phyloP scores from a whole-genome alignment of 2,888 invertebrate species.

The Amblyteles armatorius region DNA sequence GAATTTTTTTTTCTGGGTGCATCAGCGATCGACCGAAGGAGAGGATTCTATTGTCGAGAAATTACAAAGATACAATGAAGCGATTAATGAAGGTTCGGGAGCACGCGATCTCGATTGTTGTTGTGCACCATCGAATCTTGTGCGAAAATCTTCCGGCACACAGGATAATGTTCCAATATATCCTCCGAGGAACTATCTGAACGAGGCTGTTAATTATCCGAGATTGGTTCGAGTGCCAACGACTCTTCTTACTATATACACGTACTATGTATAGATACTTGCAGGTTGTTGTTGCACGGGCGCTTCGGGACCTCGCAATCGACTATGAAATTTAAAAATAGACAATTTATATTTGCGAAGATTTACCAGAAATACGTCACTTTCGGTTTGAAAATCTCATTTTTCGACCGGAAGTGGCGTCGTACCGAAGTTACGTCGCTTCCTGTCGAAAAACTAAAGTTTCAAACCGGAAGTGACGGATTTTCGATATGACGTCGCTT shows the following conservation, averaged over 20 bases:
- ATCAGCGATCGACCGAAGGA: constrained; percentile 46
- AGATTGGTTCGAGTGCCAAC: constrained; percentile 74
- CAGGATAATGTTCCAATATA: constrained; percentile 58
- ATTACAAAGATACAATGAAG: constrained; percentile 24
- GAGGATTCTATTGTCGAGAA: constrained; percentile 56
- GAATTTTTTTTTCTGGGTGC: too few species aligned
- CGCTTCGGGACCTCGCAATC: too few species aligned
- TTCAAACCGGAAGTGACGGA: too few species aligned
- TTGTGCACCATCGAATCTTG: constrained; percentile 55
- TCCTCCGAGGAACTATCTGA: constrained; percentile 68
- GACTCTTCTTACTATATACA: constrained; percentile 66
- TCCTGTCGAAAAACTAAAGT: too few species aligned
- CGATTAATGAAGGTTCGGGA: constrained; percentile 49
- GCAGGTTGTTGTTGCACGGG: too few species aligned
- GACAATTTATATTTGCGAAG: too few species aligned
- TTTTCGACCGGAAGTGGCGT: too few species aligned
- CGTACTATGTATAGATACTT: constrained; percentile 49
- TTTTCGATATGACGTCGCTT: too few species aligned
- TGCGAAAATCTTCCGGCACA: background rate
- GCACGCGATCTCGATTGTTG: constrained; percentile 65
- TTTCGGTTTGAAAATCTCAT: too few species aligned
- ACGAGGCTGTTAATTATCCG: constrained; percentile 79
- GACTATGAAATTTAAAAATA: too few species aligned
- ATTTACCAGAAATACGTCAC: too few species aligned
- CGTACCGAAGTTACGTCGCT: too few species aligned